Conservation (phyloP, 2,797 vertebrate species). For the Paratrypauchen microcephalus region DNA sequence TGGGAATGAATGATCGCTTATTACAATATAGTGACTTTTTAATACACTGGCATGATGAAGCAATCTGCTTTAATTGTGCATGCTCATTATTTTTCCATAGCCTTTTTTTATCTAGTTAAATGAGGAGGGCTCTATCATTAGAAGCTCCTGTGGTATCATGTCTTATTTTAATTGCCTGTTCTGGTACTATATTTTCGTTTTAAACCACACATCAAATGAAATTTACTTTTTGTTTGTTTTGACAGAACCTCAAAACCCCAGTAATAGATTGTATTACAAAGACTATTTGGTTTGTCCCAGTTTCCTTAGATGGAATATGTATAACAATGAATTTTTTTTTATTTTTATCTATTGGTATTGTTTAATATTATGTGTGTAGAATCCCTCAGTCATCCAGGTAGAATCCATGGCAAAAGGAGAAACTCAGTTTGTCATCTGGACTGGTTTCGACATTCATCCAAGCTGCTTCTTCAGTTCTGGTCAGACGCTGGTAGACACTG, state of each 20-base stretch:
- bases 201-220: background rate
- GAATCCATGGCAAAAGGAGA: too few species aligned
- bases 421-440: too few species aligned
- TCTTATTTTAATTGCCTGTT: slow-evolving; percentile 26
- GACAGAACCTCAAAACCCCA: background rate
- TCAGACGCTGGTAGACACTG: too few species aligned
- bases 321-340: too few species aligned
- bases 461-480: too few species aligned
- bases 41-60: slow-evolving; percentile 19
- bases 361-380: too few species aligned
- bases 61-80: slow-evolving; percentile 17
- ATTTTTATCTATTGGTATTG: too few species aligned
- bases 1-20: background rate
- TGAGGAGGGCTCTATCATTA: slow-evolving; percentile 23
- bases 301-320: background rate
- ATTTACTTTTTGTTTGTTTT: slow-evolving; percentile 5
- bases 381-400: too few species aligned
- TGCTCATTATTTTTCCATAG: slow-evolving; percentile 17
- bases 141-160: slow-evolving; percentile 20
- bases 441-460: too few species aligned
- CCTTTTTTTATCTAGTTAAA: background rate
- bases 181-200: slow-evolving; percentile 2
- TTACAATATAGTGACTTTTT: slow-evolving; percentile 1
- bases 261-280: background rate
- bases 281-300: background rate